Conservation (phyloP, 1,140 invertebrate genomes). For the Leptinotarsa texana region DNA sequence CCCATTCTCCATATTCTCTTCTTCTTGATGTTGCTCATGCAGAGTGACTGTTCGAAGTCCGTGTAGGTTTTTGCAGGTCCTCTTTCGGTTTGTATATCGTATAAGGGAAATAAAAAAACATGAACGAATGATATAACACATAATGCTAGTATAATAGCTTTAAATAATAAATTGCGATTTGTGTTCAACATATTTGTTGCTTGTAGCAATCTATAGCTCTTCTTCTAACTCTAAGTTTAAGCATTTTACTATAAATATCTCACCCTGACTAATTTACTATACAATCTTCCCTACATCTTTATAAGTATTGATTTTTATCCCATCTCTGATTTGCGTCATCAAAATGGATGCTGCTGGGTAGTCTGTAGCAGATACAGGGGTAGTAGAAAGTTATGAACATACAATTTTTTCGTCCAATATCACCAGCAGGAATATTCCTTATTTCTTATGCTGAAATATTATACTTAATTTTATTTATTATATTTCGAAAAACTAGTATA, state of each 20-base stretch:
- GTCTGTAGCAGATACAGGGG: not conserved
- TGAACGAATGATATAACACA: slow-evolving; percentile 65
- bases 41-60: slow-evolving; percentile 62
- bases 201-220: slow-evolving; percentile 21
- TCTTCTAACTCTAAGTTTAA: slow-evolving; percentile 23
- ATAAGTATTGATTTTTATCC: slow-evolving; percentile 19
- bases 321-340: slow-evolving; percentile 15
- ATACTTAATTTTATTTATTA: too few relatives aligned
- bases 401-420: too few relatives aligned
- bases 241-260: slow-evolving; percentile 27
- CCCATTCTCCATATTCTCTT: slow-evolving; percentile 56
- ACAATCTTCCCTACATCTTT: slow-evolving; percentile 17
- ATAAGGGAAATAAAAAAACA: slow-evolving; percentile 66
- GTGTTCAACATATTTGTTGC: slow-evolving; percentile 49
- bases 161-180: slow-evolving; percentile 61
- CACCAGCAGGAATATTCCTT: too few relatives aligned
- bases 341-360: slow-evolving; percentile 11
- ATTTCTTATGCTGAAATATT: too few relatives aligned
- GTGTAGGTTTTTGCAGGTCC: slow-evolving; percentile 48
- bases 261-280: not conserved
- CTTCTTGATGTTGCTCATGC: slow-evolving; percentile 58
- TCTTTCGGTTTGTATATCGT: slow-evolving; percentile 55
- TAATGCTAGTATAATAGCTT: slow-evolving; percentile 62
- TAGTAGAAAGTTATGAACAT: not conserved
- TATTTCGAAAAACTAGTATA: too few relatives aligned